phyloP scores from a whole-genome alignment of 2,888 invertebrate genomes.

The Limnephilus lunatus region DNA sequence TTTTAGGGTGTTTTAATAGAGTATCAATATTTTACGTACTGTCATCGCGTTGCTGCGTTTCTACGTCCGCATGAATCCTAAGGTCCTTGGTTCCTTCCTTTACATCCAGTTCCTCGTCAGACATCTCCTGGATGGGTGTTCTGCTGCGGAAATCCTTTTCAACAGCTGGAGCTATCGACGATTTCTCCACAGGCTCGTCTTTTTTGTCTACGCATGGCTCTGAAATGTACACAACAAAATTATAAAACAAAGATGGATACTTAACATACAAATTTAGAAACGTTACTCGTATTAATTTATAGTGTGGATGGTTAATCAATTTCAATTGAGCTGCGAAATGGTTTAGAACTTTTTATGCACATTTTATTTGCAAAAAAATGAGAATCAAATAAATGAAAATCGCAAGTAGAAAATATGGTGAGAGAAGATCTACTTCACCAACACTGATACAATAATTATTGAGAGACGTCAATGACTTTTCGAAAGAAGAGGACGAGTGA shows the following conservation, averaged over 20 bases:
- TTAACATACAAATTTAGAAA: too few relatives aligned
- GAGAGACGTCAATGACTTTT: background rate
- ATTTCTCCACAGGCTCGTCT: background rate
- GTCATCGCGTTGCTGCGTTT: slow-evolving; percentile 70
- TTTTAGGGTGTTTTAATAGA: too few relatives aligned
- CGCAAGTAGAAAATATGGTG: too few relatives aligned
- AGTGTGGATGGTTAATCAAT: too few relatives aligned
- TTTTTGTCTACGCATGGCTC: background rate
- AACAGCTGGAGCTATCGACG: slow-evolving; percentile 14
- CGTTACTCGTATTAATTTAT: too few relatives aligned
- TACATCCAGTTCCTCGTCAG: slow-evolving; percentile 74
- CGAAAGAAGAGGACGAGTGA: background rate
- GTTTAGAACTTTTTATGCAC: too few relatives aligned
- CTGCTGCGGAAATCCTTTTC: slow-evolving; percentile 73
- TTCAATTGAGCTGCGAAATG: too few relatives aligned
- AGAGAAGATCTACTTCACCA: too few relatives aligned
- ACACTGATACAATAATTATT: too few relatives aligned
- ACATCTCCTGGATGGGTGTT: slow-evolving; percentile 79
- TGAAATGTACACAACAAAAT: background rate
- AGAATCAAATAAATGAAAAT: too few relatives aligned
- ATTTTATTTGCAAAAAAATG: too few relatives aligned
- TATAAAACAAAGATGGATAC: background rate
- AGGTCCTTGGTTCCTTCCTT: slow-evolving; percentile 69
- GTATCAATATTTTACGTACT: slow-evolving; percentile 34
- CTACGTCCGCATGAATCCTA: slow-evolving; percentile 74